Evolutionary conservation across 2,888 invertebrate genomes (phyloP).

Genomic region (Anoncus sp.): DNA sequence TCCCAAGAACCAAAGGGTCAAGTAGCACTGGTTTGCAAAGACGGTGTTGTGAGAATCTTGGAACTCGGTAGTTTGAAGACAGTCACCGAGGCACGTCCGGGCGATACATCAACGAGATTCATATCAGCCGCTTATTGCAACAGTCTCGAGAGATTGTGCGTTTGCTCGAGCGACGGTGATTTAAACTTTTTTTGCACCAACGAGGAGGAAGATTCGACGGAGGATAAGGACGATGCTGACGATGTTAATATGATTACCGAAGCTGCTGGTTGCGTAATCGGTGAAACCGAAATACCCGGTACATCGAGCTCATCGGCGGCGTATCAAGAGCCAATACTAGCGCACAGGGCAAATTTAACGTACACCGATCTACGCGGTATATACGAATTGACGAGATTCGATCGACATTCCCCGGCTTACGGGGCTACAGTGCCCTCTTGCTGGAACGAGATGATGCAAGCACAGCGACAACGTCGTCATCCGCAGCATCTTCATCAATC

Average conservation of each 20-base stretch:
- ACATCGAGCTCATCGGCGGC: constrained; percentile 77
- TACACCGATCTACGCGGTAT: constrained; percentile 87
- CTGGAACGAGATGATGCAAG: constrained; percentile 97
- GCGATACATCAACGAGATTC: constrained; percentile 87
- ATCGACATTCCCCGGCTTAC: constrained; percentile 88
- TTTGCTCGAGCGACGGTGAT: constrained; percentile 91
- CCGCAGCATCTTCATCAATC: constrained; percentile 90
- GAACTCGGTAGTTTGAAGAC: constrained; percentile 89
- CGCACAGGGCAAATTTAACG: constrained; percentile 86
- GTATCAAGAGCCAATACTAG: constrained; percentile 80
- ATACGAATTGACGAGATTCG: constrained; percentile 91
- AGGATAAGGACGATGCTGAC: constrained; percentile 90
- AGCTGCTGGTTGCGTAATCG: constrained; percentile 63
- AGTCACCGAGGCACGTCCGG: constrained; percentile 88
- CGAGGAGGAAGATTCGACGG: constrained; percentile 89
- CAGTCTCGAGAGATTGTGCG: constrained; percentile 94
- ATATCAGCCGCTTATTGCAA: constrained; percentile 94
- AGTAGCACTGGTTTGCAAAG: constrained; percentile 89
- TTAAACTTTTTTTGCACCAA: constrained; percentile 93
- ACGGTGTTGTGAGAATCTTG: constrained; percentile 90
- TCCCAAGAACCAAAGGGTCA: constrained; percentile 83
- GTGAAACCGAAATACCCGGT: constrained; percentile 76
- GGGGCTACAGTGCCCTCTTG: constrained; percentile 96
- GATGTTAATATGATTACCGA: constrained; percentile 79
- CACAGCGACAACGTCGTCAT: constrained; percentile 94